These are phyloP conservation scores for Lophotis ruficrista DNA, from an alignment of 2,113 vertebrate genomes.

Conservation along the genomic window DNA sequence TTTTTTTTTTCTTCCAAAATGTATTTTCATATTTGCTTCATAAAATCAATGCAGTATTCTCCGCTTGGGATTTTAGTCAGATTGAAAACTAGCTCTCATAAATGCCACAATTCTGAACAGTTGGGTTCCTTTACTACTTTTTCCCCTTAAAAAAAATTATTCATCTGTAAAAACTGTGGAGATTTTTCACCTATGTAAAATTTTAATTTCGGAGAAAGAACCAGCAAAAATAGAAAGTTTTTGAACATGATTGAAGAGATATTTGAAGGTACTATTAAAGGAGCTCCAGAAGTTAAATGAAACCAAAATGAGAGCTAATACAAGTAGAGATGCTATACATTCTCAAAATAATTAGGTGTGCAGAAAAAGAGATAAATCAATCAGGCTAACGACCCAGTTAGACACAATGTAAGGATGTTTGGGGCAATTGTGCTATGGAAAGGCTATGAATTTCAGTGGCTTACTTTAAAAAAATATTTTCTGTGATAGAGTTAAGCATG, in stretches of 20 bases:
- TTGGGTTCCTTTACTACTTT: background rate
- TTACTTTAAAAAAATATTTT: background rate
- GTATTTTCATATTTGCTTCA: background rate
- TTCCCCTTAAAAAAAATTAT: background rate
- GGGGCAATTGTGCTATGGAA: background rate
- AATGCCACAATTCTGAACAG: background rate
- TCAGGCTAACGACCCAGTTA: background rate
- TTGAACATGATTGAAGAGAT: slow-evolving; percentile 46
- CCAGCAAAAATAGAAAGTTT: slow-evolving; percentile 30
- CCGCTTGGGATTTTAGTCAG: background rate
- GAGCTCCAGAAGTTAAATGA: slow-evolving; percentile 38
- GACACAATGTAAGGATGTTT: background rate
- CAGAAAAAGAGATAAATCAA: slow-evolving; percentile 15
- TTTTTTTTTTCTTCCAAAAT: fast-evolving
- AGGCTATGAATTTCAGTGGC: background rate
- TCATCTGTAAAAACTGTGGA: background rate
- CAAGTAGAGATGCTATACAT: background rate
- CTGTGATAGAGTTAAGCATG: background rate
- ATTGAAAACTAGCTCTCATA: background rate
- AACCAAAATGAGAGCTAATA: slow-evolving; percentile 39
- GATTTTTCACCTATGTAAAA: slow-evolving; percentile 35
- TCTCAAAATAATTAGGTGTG: slow-evolving; percentile 39
- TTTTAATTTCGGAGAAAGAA: slow-evolving; percentile 43
- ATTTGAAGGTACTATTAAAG: slow-evolving; percentile 47
- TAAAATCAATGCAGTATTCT: background rate